phyloP scores from a whole-genome alignment of 2,797 vertebrate species.

The Falco biarmicus region DNA sequence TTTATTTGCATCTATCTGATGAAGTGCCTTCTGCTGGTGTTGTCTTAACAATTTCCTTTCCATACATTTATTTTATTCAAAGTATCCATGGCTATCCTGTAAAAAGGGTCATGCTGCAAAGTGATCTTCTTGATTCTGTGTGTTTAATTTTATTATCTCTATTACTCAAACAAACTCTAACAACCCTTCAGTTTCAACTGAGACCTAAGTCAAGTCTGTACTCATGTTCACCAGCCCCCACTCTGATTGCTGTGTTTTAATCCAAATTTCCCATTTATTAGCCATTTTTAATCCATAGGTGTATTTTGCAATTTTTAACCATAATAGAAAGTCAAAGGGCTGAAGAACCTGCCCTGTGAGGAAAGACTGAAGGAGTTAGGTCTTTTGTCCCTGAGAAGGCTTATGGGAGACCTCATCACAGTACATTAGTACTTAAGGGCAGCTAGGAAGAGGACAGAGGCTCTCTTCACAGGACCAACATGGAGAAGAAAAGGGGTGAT shows the following conservation, averaged over 20 bases:
- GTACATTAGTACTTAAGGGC: neutral
- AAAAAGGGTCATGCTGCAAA: neutral
- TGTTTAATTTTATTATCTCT: neutral
- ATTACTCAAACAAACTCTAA: neutral
- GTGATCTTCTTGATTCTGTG: neutral
- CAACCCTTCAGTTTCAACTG: neutral
- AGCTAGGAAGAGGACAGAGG: neutral
- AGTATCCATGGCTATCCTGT: neutral
- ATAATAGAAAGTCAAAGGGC: neutral
- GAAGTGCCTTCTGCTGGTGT: neutral
- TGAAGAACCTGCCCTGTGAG: neutral
- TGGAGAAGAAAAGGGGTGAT: neutral
- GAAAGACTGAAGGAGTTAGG: neutral
- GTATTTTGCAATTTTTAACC: neutral
- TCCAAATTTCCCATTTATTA: neutral
- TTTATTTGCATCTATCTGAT: neutral
- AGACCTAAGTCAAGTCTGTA: neutral
- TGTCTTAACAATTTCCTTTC: neutral
- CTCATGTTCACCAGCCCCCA: neutral
- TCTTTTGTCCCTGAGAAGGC: neutral
- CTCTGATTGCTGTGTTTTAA: neutral
- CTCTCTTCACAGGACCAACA: neutral
- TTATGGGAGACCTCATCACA: neutral
- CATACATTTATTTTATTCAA: neutral
- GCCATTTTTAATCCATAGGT: neutral